Base-by-base conservation (phyloP, 30 jellyfish, hydroid and myxozoan species). In the Hydractinia echinata region DNA sequence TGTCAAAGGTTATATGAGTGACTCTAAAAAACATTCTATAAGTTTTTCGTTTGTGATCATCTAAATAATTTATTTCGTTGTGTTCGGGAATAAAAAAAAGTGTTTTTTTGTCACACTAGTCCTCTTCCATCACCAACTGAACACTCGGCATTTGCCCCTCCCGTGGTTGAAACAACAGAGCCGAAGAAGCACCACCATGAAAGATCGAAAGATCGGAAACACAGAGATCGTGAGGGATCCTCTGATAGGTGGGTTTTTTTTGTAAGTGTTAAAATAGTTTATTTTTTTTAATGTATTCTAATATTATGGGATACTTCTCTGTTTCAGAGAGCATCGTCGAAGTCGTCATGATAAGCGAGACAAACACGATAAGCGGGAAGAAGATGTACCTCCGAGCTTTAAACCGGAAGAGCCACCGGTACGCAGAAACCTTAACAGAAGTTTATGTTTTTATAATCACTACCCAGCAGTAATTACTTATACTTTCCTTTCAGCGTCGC, bases 91-190 rank as follows among this genome's bases (percentile, higher is more conserved):
- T 30, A 0, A 30, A 30, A 30, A 30, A 30, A 30, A 30, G 19
- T 58, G 19, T 58, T 11, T 58, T 58, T 58, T 58, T 58, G 18
- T 58, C 18, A 58, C 69, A 58, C n/a, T 50, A 77, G 85, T 77
- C 85, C 85, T 7, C 85, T 54, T 16, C 73, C 83, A 16, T 77
- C 85, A 11, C 85, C 85, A 8, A 60, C 66, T 77, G 85, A 77
- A 21, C 80, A 77, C 9, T 15, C 19, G 16, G 85, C 66, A 53
- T 77, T 77, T 77, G 54, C 14, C 6, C 78, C 85, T 56, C 85
- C 85, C 60, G 62, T 6, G 39, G 74, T 6, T 44, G 44, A 30
- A 30, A 51, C 19, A 13, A 9, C 74, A n/a, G 74, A 64, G 51
- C 39, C 74, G 9, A 64, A 51, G 16, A 64, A 64, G 39, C 74